A percentile compares a stretch with the other conserved stretches of the same genome.
phyloP scores from a whole-genome alignment of 2,888 invertebrate genomes.

The Hyppa rectilinea region DNA sequence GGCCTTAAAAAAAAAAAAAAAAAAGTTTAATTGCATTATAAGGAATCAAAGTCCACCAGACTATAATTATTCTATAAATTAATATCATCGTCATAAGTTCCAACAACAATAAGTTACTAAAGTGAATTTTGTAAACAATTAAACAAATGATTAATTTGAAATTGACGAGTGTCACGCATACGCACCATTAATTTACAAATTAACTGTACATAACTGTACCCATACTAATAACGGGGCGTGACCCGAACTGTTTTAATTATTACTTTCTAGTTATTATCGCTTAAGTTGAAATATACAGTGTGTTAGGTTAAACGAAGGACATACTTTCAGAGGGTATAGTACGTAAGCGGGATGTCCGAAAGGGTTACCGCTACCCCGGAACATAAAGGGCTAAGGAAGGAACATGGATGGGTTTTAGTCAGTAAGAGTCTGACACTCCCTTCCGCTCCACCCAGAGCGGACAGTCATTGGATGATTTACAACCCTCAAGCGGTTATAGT shows the following conservation, averaged over 20 bases:
- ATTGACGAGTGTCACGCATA: slow-evolving; percentile 58
- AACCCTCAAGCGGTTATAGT: too few relatives aligned
- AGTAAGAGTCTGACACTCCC: too few relatives aligned
- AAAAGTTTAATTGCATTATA: too few relatives aligned
- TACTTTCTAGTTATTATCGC: slow-evolving; percentile 8
- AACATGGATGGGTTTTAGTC: too few relatives aligned
- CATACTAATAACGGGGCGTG: slow-evolving; percentile 36
- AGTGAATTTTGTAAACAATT: slow-evolving; percentile 40
- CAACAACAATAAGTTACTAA: slow-evolving; percentile 30
- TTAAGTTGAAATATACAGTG: neutral
- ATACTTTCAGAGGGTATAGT: too few relatives aligned
- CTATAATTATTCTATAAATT: neutral
- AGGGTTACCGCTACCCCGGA: too few relatives aligned
- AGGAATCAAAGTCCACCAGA: neutral
- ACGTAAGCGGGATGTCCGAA: too few relatives aligned
- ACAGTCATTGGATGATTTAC: too few relatives aligned
- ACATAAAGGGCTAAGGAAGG: too few relatives aligned
- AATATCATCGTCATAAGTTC: neutral
- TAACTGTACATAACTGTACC: slow-evolving; percentile 18
- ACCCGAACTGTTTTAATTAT: slow-evolving; percentile 17
- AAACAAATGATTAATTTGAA: slow-evolving; percentile 50
- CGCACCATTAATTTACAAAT: slow-evolving; percentile 26
- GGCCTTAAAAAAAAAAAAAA: too few relatives aligned
- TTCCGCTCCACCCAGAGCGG: too few relatives aligned
- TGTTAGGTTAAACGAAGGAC: too few relatives aligned